Conservation (phyloP, 2,113 vertebrate genomes). For the Nettapus auritus region DNA sequence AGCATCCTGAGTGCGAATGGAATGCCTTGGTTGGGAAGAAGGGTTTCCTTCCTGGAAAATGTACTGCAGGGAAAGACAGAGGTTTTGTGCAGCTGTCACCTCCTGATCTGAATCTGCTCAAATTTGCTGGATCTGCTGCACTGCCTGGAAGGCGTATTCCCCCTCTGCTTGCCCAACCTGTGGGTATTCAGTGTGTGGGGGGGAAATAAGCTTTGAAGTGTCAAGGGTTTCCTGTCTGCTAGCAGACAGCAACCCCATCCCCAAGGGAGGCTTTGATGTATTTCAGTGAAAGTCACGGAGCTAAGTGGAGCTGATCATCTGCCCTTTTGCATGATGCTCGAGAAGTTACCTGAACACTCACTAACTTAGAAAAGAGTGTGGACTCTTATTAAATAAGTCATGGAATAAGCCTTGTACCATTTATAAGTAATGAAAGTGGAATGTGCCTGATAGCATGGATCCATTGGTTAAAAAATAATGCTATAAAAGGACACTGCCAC, state of each 20-base stretch:
- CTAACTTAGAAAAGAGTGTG: neutral
- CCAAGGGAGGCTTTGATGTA: neutral
- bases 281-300: neutral
- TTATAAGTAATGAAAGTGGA: slow-evolving; percentile 47
- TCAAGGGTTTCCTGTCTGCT: neutral
- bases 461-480: neutral
- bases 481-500: neutral
- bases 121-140: neutral
- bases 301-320: neutral
- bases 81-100: accelerated
- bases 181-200: neutral
- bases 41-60: neutral
- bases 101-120: neutral
- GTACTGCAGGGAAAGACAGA: neutral
- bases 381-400: slow-evolving; percentile 28
- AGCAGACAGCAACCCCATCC: neutral
- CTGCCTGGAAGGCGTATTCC: accelerated
- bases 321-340: neutral
- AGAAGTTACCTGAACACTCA: neutral
- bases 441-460: neutral
- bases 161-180: neutral
- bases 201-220: neutral
- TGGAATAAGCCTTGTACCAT: slow-evolving; percentile 13
- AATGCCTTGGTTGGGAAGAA: accelerated
- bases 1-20: neutral